phyloP scores from a whole-genome alignment of 1,140 invertebrate genomes.

The Lamellibrachia luymesi region DNA sequence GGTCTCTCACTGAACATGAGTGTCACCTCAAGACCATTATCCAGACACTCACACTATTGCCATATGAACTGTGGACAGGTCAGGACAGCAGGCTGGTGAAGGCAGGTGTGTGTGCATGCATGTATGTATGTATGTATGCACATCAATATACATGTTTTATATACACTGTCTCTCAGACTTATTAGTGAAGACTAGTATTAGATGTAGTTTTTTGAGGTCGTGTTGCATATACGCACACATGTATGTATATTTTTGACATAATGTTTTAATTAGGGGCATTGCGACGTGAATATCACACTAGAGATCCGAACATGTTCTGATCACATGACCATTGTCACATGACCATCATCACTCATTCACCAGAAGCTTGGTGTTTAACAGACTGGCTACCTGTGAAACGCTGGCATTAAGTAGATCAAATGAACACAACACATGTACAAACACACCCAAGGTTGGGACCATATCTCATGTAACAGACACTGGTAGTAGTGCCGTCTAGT shows the following conservation, averaged over 20 bases:
- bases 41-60: background rate
- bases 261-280: background rate
- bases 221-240: background rate
- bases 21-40: background rate
- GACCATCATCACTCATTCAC: background rate
- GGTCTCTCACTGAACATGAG: background rate
- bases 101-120: background rate
- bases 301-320: background rate
- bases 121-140: background rate
- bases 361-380: background rate
- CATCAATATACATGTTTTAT: slow-evolving; percentile 3
- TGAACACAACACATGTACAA: background rate
- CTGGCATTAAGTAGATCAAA: background rate
- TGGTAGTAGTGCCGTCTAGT: background rate
- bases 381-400: background rate
- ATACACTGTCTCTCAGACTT: background rate
- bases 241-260: background rate
- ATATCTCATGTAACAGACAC: background rate
- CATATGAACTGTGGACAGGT: background rate
- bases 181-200: background rate
- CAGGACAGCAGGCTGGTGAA: background rate
- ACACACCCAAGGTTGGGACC: background rate
- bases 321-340: background rate
- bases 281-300: background rate
- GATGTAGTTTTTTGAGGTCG: background rate